Evolutionary conservation across 1,140 invertebrate species (phyloP).

Genomic region (Whitmania pigra): DNA sequence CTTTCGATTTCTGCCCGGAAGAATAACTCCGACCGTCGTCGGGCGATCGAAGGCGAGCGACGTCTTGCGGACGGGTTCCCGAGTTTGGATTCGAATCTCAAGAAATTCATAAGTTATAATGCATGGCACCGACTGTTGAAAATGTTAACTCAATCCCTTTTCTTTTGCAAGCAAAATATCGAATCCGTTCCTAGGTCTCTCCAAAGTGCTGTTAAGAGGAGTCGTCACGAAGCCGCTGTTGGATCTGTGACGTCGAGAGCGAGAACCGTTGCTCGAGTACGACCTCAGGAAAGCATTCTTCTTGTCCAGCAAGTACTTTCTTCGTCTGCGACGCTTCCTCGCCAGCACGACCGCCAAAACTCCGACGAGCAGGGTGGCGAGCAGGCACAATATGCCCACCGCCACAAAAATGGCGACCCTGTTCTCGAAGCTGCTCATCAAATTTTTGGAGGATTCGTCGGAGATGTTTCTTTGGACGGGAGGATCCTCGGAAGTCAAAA

Average conservation of each 20-base stretch:
- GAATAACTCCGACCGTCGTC: too few species aligned
- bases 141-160: too few species aligned
- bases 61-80: too few species aligned
- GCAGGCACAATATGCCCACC: neutral
- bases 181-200: constrained; percentile 5
- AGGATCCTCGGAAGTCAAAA: neutral
- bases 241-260: neutral
- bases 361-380: neutral
- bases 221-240: neutral
- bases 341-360: neutral
- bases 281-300: neutral
- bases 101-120: too few species aligned
- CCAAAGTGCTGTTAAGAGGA: constrained; percentile 8
- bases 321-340: neutral
- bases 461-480: neutral
- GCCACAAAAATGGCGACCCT: neutral
- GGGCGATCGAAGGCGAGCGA: too few species aligned
- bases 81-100: too few species aligned
- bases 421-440: neutral
- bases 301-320: constrained; percentile 8
- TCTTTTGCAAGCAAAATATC: neutral
- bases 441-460: neutral
- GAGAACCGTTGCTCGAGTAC: neutral
- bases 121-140: too few species aligned
- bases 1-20: too few species aligned